Evolutionary conservation across 2,797 vertebrate genomes (phyloP).

Genomic region (Pangasius larnaudii): DNA sequence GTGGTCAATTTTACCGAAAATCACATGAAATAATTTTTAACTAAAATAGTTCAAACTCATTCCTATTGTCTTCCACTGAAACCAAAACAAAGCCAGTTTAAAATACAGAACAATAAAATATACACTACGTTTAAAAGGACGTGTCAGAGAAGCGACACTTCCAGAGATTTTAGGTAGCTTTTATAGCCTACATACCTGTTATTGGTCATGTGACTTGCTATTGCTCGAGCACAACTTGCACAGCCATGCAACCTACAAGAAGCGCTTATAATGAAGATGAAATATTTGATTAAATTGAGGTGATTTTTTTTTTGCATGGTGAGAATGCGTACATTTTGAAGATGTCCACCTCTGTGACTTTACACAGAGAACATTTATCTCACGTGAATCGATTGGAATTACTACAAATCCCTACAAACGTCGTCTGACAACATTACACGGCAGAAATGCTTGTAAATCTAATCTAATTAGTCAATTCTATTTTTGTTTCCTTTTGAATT

Average conservation of each 20-base stretch:
- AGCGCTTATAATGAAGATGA: neutral
- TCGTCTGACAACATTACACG: neutral
- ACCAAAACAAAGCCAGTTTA: neutral
- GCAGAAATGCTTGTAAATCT: neutral
- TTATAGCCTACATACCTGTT: neutral
- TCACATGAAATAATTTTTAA: neutral
- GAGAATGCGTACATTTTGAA: neutral
- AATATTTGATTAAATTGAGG: neutral
- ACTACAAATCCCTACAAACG: neutral
- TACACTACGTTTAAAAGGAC: neutral
- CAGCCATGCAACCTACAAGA: neutral
- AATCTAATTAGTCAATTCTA: neutral
- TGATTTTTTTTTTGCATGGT: neutral
- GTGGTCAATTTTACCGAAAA: neutral
- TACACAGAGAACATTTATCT: neutral
- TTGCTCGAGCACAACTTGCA: neutral
- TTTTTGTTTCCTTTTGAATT: neutral
- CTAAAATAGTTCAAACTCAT: neutral
- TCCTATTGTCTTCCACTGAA: neutral
- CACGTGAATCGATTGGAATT: neutral
- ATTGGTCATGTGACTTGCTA: neutral
- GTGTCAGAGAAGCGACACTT: neutral
- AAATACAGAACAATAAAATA: neutral
- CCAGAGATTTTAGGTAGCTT: neutral
- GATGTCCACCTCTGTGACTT: neutral